These are phyloP conservation scores for Hyppa rectilinea DNA, from an alignment of 2,888 invertebrate genomes.

Conservation along the genomic window DNA sequence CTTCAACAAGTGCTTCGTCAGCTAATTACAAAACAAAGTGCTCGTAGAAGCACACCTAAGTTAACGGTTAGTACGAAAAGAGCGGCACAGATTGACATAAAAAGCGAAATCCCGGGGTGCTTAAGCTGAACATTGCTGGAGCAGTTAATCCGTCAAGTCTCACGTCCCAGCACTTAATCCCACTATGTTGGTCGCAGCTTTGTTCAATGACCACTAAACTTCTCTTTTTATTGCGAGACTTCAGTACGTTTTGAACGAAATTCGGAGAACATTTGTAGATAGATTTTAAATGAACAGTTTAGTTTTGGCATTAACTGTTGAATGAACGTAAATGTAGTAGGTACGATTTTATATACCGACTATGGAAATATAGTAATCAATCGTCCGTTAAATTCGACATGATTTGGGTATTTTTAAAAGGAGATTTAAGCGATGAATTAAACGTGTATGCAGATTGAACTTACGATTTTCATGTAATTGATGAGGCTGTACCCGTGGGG, in stretches of 20 bases:
- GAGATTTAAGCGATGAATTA: constrained; percentile 39
- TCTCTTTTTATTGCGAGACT: constrained; percentile 53
- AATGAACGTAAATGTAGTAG: neutral
- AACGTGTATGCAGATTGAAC: constrained; percentile 75
- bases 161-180: constrained; percentile 71
- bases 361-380: constrained; percentile 21
- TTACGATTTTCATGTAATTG: constrained; percentile 99
- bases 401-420: constrained; percentile 14
- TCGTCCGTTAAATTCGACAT: constrained; percentile 24
- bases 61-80: constrained; percentile 34
- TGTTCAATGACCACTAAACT: constrained; percentile 64
- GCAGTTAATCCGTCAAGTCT: constrained; percentile 74
- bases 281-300: constrained; percentile 22
- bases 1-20: constrained; percentile 32
- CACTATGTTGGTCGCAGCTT: constrained; percentile 68
- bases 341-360: neutral
- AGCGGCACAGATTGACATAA: constrained; percentile 54
- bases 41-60: constrained; percentile 24
- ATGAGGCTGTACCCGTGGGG: constrained; percentile 98
- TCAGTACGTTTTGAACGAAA: constrained; percentile 49
- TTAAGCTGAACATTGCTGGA: constrained; percentile 66
- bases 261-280: constrained; percentile 24
- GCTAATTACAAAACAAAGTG: constrained; percentile 46
- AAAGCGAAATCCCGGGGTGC: constrained; percentile 55
- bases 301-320: constrained; percentile 2